These are phyloP conservation scores for Otocyon megalotis DNA, from an alignment of 2,113 vertebrate genomes.

Conservation along the genomic window DNA sequence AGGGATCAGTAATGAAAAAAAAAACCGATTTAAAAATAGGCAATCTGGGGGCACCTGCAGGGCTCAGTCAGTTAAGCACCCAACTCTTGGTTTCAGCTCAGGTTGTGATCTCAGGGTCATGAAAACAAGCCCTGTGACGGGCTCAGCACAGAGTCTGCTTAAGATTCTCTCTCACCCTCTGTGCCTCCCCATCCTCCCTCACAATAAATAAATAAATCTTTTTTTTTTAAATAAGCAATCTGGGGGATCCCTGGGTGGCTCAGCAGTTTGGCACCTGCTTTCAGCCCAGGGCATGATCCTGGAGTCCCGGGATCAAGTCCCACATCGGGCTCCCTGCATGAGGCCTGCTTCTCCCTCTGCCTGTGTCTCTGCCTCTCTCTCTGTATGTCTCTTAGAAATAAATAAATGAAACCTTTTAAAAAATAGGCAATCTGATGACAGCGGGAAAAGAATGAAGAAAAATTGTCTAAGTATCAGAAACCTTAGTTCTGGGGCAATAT, in stretches of 20 bases:
- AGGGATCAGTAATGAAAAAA: neutral
- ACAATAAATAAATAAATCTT: neutral
- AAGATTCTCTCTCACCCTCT: neutral
- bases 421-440: neutral
- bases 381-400: too few relatives aligned
- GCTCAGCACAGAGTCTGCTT: neutral
- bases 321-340: too few relatives aligned
- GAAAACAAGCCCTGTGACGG: neutral
- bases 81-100: neutral
- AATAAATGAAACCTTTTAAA: neutral
- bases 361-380: too few relatives aligned
- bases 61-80: neutral
- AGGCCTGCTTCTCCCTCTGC: too few relatives aligned
- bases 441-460: neutral
- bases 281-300: too few relatives aligned
- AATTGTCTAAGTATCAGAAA: neutral
- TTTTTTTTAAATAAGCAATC: too few relatives aligned
- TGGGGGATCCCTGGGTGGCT: too few relatives aligned
- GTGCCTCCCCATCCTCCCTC: neutral
- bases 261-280: too few relatives aligned
- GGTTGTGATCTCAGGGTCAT: neutral
- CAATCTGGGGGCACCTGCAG: neutral
- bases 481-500: neutral
- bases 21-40: neutral
- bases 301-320: too few relatives aligned